Percentiles rank a stretch among this genome's conserved stretches.
phyloP scores from a whole-genome alignment of 2,797 vertebrate genomes.

The Pseudochirops corinnae region DNA sequence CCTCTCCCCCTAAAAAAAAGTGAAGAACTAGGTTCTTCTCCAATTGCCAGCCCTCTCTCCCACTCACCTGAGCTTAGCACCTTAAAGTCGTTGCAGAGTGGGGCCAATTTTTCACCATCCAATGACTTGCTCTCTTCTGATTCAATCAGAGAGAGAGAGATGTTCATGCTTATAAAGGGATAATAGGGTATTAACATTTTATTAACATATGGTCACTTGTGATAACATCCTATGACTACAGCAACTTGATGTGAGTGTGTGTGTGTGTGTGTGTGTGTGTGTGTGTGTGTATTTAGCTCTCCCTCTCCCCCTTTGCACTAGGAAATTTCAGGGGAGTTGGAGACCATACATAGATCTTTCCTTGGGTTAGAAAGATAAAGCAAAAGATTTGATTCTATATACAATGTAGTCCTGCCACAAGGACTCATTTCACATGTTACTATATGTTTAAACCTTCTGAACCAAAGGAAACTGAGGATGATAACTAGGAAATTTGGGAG shows the following conservation, averaged over 20 bases:
- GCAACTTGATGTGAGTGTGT: background rate
- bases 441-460: background rate
- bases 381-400: background rate
- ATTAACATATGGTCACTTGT: background rate
- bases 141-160: background rate
- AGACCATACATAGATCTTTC: background rate
- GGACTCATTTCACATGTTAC: background rate
- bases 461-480: background rate
- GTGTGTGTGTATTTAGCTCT: background rate
- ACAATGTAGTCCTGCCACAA: background rate
- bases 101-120: background rate
- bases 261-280: background rate
- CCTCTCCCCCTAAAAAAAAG: background rate
- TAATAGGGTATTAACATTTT: background rate
- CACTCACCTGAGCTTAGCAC: background rate
- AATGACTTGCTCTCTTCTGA: background rate
- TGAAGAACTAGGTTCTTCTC: background rate
- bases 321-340: background rate
- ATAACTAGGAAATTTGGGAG: slow-evolving; percentile 6
- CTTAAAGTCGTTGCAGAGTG: background rate
- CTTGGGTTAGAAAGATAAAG: background rate
- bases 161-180: background rate
- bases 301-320: background rate
- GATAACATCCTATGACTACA: background rate
- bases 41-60: background rate